Conservation (phyloP, 2,113 vertebrate genomes). For the Morphnarchus princeps region DNA sequence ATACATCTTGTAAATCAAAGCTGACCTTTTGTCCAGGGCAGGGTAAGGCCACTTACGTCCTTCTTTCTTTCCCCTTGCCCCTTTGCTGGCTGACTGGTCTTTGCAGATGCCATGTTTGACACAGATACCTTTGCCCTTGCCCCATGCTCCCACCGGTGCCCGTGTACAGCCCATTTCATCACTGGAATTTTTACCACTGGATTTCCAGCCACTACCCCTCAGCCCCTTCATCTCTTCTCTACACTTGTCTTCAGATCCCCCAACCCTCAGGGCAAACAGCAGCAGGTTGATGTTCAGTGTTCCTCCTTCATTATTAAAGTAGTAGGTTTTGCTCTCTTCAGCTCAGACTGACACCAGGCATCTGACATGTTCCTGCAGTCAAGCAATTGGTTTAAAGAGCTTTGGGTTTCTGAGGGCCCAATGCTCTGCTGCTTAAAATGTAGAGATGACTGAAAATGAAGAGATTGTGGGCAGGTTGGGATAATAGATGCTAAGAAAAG, state of each 20-base stretch:
- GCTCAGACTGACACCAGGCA: not conserved
- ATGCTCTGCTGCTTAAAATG: not conserved
- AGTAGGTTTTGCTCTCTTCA: not conserved
- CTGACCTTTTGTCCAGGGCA: not conserved
- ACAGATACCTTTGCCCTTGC: not conserved
- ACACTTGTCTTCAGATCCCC: not conserved
- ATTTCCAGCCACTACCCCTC: not conserved
- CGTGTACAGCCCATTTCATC: not conserved
- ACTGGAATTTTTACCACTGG: not conserved
- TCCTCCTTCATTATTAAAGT: not conserved
- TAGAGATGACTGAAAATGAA: not conserved
- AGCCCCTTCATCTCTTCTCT: not conserved
- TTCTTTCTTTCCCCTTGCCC: not conserved
- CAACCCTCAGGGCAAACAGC: not conserved
- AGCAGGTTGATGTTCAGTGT: not conserved
- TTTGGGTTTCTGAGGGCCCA: not conserved
- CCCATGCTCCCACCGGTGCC: not conserved
- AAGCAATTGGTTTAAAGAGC: not conserved
- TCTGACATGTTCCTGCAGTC: not conserved
- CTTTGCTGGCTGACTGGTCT: not conserved
- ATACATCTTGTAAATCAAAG: not conserved
- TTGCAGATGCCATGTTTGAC: not conserved
- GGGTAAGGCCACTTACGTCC: not conserved
- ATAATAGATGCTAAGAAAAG: not conserved
- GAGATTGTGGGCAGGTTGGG: not conserved